phyloP scores from a whole-genome alignment of 2,113 vertebrate genomes.

The Tragelaphus scriptus region DNA sequence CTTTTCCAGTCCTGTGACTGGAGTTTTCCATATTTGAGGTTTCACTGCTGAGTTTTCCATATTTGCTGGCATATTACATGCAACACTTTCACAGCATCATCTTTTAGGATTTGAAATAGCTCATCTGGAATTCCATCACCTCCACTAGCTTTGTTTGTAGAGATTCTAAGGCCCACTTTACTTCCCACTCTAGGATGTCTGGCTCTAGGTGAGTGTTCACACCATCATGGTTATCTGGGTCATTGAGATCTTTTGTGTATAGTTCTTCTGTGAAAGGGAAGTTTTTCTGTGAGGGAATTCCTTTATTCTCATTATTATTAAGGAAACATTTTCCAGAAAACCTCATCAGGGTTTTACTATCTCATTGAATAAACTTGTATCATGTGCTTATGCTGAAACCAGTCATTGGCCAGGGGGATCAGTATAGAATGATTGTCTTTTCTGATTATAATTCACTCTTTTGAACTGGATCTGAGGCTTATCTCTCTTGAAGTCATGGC shows the following conservation, averaged over 20 bases:
- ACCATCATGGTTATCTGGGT: background rate
- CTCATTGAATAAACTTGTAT: background rate
- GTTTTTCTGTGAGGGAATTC: background rate
- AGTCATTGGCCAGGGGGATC: background rate
- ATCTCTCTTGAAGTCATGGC: background rate
- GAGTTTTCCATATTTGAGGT: background rate
- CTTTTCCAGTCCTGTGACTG: background rate
- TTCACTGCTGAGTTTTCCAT: background rate
- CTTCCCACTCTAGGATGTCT: background rate
- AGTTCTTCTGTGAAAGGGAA: background rate
- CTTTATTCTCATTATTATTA: background rate
- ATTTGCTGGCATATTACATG: background rate
- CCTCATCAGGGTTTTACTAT: background rate
- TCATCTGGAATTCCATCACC: background rate
- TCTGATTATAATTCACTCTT: background rate
- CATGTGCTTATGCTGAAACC: background rate
- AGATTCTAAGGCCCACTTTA: background rate
- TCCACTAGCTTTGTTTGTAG: background rate
- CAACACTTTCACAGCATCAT: background rate
- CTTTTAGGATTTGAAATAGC: background rate
- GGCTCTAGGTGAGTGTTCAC: background rate
- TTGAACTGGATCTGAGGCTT: background rate
- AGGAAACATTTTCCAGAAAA: background rate
- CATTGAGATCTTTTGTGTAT: background rate
- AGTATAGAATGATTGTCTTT: background rate